Base-by-base conservation (phyloP, 2,113 vertebrate species). In the Lonchura striata region DNA sequence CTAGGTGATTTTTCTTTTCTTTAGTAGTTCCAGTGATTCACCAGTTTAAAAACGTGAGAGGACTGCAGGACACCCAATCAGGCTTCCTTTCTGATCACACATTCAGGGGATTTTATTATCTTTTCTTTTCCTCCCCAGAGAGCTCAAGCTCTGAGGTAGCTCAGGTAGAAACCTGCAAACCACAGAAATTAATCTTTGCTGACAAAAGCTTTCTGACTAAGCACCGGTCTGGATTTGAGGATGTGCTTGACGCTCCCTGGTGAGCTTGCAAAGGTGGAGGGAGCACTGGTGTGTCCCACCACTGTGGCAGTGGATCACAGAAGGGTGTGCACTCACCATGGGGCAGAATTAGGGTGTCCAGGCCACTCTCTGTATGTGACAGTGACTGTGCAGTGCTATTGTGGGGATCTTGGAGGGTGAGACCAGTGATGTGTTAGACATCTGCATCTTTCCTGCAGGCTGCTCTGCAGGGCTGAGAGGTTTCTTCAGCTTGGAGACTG, bases 151-250 rank as follows among this genome's bases (percentile, higher is more conserved):
- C 86, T 0, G 8, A 96, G 69, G 92, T 94, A 93, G 86, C 90
- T 93, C 90, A 93, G 95, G 96, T 96, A 95, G 93, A 96, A 93
- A 97, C 87, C 86, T 96, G 90, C 76, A 96, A 96, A 94, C 86
- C 3, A 65, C 79, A 86, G 86, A 90, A 96, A 90, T 94, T 95
- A 96, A 95, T 96, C 93, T 96, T 92, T 86, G 82, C 92, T 83
- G 90, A 94, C 94, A 93, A 96, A 96, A 90, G 88, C 90, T 94
- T 95, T 86, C 64, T 22, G 1, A 12, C 79, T 94, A 81, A 93
- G 80, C 65, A 31, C 52, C 60, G 85, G 65, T 90, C 52, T 92
- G 92, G 90, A 68, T 97, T 92, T 71, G 90, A 88, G 82, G 68
- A 74, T 5, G 10, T 88, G 88, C 59, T 37, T 59, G 75, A 64